Base-by-base conservation (phyloP, 1,140 invertebrate species). In the Drosophila guanche region DNA sequence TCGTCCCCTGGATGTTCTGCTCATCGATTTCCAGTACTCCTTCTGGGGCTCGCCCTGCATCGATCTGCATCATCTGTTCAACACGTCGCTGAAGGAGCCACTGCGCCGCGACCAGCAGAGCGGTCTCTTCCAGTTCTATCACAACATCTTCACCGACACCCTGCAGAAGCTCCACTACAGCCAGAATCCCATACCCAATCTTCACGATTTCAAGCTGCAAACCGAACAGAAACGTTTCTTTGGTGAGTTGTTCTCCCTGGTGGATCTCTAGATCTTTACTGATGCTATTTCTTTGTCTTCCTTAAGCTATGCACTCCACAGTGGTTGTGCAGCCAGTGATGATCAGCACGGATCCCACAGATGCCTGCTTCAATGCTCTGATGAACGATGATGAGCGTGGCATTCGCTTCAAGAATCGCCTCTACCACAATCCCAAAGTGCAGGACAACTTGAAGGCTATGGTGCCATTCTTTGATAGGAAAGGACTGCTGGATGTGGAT, bases 1-100 rank as follows among this genome's bases (percentile, higher is more conserved):
- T 3, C 91, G 93, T 61, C 92, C 93, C 0, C 74, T 92, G 29
- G 91, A 93, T 42, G 92, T 94, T 2, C 92, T 90, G 3, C 54
- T 92, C 0, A 90, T 92, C 16, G 91, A 92, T 56, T 92, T 91
- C 47, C 91, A 92, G 40, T 91, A 90, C 29, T 77, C 81, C 0
- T 89, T 79, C 41, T 92, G 90, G 90, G 89, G 83, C 1, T 91
- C 91, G 2, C 90, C 91, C 6, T 72, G 86, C 8, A 79, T 90
- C 12, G 91, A 92, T 62, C 57, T 92, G 14, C 89, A 89, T 55
- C 86, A 91, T 47, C 77, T 92, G 0, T 89, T 92, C 41, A 90
- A 91, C 29, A 90, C 88, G 3, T 91, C 90, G 1, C 47, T 91
- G 0, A 59, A 67, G 22, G 90, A 92, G 41, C 76, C 74, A 0